These are phyloP conservation scores for Drosophila funebris DNA, from an alignment of 1,140 invertebrate genomes.

Conservation along the genomic window DNA sequence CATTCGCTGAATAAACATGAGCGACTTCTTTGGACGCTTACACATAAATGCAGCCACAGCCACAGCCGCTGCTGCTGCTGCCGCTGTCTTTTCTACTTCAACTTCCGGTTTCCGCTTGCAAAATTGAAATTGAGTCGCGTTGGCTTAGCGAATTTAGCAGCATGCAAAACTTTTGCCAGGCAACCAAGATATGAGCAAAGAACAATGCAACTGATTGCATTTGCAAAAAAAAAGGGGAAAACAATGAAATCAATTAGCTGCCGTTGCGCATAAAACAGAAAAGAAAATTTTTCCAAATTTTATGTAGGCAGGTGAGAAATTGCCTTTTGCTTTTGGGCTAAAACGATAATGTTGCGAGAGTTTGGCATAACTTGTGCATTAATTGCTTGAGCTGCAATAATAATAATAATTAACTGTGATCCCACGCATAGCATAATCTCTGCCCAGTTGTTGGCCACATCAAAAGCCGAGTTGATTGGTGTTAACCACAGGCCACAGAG, in stretches of 20 bases:
- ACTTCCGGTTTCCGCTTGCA: constrained; percentile 19
- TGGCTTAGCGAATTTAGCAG: constrained; percentile 28
- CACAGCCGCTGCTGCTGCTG: neutral
- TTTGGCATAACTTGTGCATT: neutral
- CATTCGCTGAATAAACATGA: constrained; percentile 68
- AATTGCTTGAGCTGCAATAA: neutral
- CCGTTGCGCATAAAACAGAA: neutral
- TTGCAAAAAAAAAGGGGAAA: neutral
- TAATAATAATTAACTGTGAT: neutral
- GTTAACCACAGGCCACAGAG: constrained; percentile 20
- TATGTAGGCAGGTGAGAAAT: constrained; percentile 1
- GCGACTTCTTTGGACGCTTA: constrained; percentile 32
- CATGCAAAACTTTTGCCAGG: constrained; percentile 21
- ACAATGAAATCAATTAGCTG: constrained; percentile 13
- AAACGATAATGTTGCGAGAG: too few relatives aligned
- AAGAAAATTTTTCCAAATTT: neutral
- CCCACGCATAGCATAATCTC: neutral
- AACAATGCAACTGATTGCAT: constrained; percentile 34
- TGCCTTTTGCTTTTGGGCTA: neutral
- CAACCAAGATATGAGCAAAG: neutral
- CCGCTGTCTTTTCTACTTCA: constrained; percentile 12
- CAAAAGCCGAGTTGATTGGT: neutral
- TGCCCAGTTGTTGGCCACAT: neutral
- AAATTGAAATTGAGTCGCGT: constrained; percentile 68
- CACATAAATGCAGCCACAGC: constrained; percentile 18